Evolutionary conservation across 2,888 invertebrate species (phyloP).

Genomic region (Tenthredo amoena): DNA sequence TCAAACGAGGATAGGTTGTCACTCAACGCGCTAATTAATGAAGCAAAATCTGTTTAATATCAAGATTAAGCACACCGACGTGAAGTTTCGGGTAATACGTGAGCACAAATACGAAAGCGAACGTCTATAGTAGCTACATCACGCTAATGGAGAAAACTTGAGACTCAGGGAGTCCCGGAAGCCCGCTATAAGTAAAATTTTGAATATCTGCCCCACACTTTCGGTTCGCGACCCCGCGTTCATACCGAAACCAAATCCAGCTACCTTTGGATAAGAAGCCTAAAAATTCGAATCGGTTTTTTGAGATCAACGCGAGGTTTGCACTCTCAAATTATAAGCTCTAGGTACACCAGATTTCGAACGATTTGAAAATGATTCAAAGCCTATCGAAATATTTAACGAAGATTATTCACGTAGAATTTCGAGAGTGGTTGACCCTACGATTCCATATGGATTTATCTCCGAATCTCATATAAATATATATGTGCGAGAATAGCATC

Average conservation of each 20-base stretch:
- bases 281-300: not conserved
- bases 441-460: conserved; percentile 14
- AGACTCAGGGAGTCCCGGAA: conserved; percentile 3
- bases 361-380: not conserved
- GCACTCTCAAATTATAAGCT: too few species aligned
- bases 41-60: conserved; percentile 33
- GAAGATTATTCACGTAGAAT: not conserved
- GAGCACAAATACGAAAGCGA: conserved; percentile 29
- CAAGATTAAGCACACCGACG: conserved; percentile 12
- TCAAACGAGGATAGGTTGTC: conserved; percentile 18
- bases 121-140: conserved; percentile 26
- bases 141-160: conserved; percentile 38
- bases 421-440: not conserved
- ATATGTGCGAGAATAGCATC: not conserved
- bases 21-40: conserved; percentile 11
- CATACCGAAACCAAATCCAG: not conserved
- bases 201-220: not conserved
- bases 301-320: too few species aligned
- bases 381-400: not conserved
- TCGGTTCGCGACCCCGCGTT: not conserved
- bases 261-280: not conserved
- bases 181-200: conserved; percentile 28
- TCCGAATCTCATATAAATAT: not conserved
- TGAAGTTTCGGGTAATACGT: conserved; percentile 29
- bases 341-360: not conserved